A percentile compares a stretch with the other conserved stretches of the same genome.
phyloP scores from a whole-genome alignment of 2,113 vertebrate species.

The Hippocampus barbouri region DNA sequence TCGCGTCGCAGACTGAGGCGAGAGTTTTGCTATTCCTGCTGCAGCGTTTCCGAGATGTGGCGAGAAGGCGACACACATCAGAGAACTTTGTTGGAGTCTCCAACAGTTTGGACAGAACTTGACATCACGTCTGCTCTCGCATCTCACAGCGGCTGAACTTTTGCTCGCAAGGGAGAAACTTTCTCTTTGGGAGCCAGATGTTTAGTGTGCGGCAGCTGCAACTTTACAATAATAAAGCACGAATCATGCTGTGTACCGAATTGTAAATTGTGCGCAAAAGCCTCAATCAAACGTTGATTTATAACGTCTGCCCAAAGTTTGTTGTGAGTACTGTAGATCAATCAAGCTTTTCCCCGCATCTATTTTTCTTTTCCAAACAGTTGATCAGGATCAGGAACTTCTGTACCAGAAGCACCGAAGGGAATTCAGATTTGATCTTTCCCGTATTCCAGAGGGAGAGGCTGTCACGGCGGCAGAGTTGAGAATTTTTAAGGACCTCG shows the following conservation, averaged over 20 bases:
- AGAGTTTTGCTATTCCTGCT: conserved; percentile 62
- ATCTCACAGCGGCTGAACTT: conserved; percentile 36
- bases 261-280: not conserved
- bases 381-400: conserved; percentile 81
- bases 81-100: conserved; percentile 41
- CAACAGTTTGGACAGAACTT: conserved; percentile 33
- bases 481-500: conserved; percentile 88
- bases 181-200: conserved; percentile 13
- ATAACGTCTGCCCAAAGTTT: not conserved
- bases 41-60: conserved; percentile 58
- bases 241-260: not conserved
- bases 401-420: conserved; percentile 79
- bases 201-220: conserved; percentile 5
- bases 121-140: conserved; percentile 21
- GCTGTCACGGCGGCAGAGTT: conserved; percentile 89
- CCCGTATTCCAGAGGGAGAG: conserved; percentile 89
- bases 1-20: conserved; percentile 44
- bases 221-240: conserved; percentile 1
- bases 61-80: conserved; percentile 54
- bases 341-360: not conserved
- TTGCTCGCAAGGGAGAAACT: conserved; percentile 27
- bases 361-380: conserved; percentile 54
- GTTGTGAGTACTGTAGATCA: not conserved
- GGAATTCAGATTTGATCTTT: conserved; percentile 90
- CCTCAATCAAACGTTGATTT: conserved; percentile 8